Base-by-base conservation (phyloP, 2,888 invertebrate species). In the Tortricodes alternella region DNA sequence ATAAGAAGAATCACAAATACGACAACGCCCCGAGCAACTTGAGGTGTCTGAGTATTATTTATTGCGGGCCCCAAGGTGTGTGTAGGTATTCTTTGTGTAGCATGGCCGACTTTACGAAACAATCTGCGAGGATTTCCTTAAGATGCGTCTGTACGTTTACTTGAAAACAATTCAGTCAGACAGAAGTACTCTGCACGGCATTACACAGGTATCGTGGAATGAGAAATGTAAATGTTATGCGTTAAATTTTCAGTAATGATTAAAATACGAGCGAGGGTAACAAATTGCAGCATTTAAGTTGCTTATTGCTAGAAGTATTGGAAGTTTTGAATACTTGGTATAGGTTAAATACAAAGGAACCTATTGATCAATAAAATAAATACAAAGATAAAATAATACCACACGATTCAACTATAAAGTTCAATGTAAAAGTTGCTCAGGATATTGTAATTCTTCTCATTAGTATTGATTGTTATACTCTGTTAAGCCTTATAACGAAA, bases 161-260 rank as follows among this genome's bases (percentile, higher is more conserved):
- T 53, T 53, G 29, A 18, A 37, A 53, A 46, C 53, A 53, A 46
- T 53, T 16, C 21, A 46, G 38, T 23, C 24, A 16, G 16, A 38
- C 24, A 16, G 16, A 38, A 18, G 35, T 44, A 44, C 35, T 34
- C 27, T 16, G 27, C 32, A 21, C 4, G 16, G 38, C 38, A 38
- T 39, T 37, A 29, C 11, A 32, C 9, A 7, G 9, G 19, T 53
- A n/a, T 19, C 21, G 16, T 13, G 38, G 8, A 2, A 1, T 2
- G 6, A 16, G 15, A 34, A 23, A 16, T 13, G 18, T 19, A 24
- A 34, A 11, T 38, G 21, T 24, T 11, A n/a, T 2, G 13, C 46
- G 8, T 35, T 19, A 19, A 16, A 43, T 51, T 24, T 51, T 15
- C 34, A 51, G 16, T 15, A 43, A 24, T 23, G 32, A 27, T 39